phyloP scores from a whole-genome alignment of 2,113 vertebrate species.

The Brienomyrus brachyistius region DNA sequence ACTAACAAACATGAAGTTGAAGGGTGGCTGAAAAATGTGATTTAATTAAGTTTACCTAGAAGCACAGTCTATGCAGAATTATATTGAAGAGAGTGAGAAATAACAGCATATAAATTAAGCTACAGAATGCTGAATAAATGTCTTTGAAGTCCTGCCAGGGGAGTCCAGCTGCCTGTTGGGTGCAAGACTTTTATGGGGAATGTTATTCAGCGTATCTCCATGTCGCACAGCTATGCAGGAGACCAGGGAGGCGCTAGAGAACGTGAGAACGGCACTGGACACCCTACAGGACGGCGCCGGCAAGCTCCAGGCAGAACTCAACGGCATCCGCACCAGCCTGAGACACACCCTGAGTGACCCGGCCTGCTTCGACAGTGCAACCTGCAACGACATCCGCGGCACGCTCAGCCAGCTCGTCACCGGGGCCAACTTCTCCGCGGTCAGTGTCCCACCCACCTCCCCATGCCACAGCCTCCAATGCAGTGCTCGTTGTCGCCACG shows the following conservation, averaged over 20 bases:
- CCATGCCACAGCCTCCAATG: neutral
- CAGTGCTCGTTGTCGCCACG: no score
- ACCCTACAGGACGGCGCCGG: conserved; percentile 64
- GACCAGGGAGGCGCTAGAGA: conserved; percentile 73
- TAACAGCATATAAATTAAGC: neutral
- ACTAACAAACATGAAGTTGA: neutral
- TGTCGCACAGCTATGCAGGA: conserved; percentile 71
- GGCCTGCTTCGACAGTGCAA: conserved; percentile 55
- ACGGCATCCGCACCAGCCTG: conserved; percentile 55
- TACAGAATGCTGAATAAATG: neutral
- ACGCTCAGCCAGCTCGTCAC: conserved; percentile 64
- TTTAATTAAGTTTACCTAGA: neutral
- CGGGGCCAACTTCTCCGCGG: conserved; percentile 63
- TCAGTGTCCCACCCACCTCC: conserved; percentile 34
- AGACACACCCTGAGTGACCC: conserved; percentile 70
- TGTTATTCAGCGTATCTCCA: neutral
- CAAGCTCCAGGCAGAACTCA: conserved; percentile 62
- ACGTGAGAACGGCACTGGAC: conserved; percentile 62
- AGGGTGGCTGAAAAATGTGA: neutral
- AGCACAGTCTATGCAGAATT: neutral
- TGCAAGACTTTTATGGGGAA: neutral
- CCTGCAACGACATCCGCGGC: conserved; percentile 65
- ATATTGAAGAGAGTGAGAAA: neutral
- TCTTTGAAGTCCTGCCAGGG: neutral
- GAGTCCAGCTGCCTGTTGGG: conserved; percentile 11